Evolutionary conservation across 1,140 invertebrate genomes (phyloP), one percentile per base, ranked within the genome.

Genomic region (Acromyrmex heyeri): DNA sequence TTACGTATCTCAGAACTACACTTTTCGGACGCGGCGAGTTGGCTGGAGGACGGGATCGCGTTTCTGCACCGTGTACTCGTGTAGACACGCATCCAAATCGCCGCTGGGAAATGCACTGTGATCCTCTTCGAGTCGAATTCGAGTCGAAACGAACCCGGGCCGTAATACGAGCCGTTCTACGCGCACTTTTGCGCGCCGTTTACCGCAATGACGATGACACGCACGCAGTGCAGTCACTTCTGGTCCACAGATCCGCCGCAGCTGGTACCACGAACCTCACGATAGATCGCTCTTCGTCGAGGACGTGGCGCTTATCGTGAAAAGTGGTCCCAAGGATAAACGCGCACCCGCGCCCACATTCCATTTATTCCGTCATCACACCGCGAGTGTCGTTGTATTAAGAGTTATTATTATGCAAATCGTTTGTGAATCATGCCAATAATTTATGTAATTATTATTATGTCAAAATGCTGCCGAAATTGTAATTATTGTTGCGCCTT

Each of bases 161-260:
- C 53, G 75, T 14, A 24, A 12, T 27, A 6, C n/a, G 21, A 76
- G 44, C 7, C 27, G 59, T 82, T 67, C 21, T 21, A 65, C 82
- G 89, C 89, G 86, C 89, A 91, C 89, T 91, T 90, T 88, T 88
- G 88, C 82, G 86, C 81, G 88, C 77, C 86, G 88, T 86, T 90
- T 89, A 61, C 76, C 77, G 89, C 88, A 90, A 62, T 79, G 78
- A 59, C 70, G 87, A 21, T 79, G 61, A 90, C 70, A 90, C 88
- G 7, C 67, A 30, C 50, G 27, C 34, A 85, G 53, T 90, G 86
- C 88, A 81, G 88, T 87, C 57, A 78, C 73, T 75, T 78, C 72
- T 67, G 59, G 55, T 57, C 53, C 55, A 30, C 50, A 79, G 57
- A 12, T 61, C 24, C 55, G 57, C 75, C 14, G 70, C 70, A 48